phyloP scores from a whole-genome alignment of 2,797 vertebrate genomes.

The Pseudochromis fuscus region DNA sequence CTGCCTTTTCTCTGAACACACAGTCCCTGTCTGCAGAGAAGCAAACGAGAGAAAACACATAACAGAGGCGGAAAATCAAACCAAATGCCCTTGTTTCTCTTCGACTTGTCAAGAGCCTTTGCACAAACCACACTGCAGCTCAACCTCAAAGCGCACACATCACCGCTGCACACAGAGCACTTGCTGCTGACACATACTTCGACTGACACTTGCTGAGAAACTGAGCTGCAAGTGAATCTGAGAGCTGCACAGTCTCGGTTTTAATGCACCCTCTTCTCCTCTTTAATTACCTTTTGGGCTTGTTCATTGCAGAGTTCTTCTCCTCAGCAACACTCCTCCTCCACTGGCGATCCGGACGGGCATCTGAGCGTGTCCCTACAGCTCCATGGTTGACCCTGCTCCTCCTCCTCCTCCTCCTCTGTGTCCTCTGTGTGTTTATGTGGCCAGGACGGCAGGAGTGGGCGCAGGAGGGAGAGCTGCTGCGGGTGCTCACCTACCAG shows the following conservation, averaged over 20 bases:
- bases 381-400: constrained; percentile 80
- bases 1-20: constrained; percentile 24
- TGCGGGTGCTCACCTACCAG: constrained; percentile 50
- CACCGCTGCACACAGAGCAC: constrained; percentile 48
- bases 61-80: constrained; percentile 45
- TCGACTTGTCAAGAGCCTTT: constrained; percentile 59
- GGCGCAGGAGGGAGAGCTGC: constrained; percentile 58
- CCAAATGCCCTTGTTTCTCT: constrained; percentile 48
- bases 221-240: constrained; percentile 25
- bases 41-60: constrained; percentile 6
- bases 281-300: constrained; percentile 84
- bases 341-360: constrained; percentile 67
- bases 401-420: constrained; percentile 63
- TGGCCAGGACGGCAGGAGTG: constrained; percentile 49
- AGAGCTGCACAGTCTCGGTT: constrained; percentile 37
- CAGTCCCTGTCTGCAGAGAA: constrained; percentile 14
- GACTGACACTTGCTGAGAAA: constrained; percentile 47
- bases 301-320: constrained; percentile 84
- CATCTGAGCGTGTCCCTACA: constrained; percentile 79
- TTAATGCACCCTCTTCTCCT: constrained; percentile 10
- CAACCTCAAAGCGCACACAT: constrained; percentile 75
- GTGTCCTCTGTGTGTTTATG: constrained; percentile 61
- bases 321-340: constrained; percentile 77
- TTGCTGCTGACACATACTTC: constrained; percentile 65
- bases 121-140: constrained; percentile 78